phyloP scores from a whole-genome alignment of 1,140 invertebrate genomes.

The Dysdera silvatica region DNA sequence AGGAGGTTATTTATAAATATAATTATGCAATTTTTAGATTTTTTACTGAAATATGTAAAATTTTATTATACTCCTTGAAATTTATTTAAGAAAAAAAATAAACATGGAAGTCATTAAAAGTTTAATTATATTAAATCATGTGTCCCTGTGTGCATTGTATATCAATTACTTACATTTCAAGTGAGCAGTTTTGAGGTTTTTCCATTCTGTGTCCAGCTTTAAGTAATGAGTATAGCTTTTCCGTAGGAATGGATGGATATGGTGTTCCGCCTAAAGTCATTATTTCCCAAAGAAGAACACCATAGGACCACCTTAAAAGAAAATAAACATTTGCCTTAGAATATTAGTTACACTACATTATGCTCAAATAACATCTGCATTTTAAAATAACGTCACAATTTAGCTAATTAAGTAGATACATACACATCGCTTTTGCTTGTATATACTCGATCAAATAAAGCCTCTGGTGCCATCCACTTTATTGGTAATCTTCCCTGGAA shows the following conservation, averaged over 20 bases:
- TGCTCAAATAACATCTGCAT: too few species aligned
- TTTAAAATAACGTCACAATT: too few species aligned
- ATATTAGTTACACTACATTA: too few species aligned
- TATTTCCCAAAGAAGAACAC: slow-evolving; percentile 88
- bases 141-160: too few species aligned
- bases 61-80: too few species aligned
- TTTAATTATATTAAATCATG: too few species aligned
- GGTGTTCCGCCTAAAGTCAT: slow-evolving; percentile 87
- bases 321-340: background rate
- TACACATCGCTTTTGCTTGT: slow-evolving; percentile 93
- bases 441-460: slow-evolving; percentile 86
- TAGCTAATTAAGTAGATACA: too few species aligned
- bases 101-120: too few species aligned
- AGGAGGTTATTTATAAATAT: too few species aligned
- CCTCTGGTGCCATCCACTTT: slow-evolving; percentile 99
- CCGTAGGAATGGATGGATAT: slow-evolving; percentile 76
- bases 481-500: slow-evolving; percentile 80
- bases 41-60: too few species aligned
- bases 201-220: slow-evolving; percentile 87
- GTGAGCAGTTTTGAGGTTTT: slow-evolving; percentile 78
- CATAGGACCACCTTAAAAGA: slow-evolving; percentile 67
- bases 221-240: slow-evolving; percentile 57
- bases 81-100: too few species aligned
- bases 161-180: slow-evolving; percentile 82
- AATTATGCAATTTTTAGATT: too few species aligned